Percentiles rank a stretch among this genome's conserved stretches.
phyloP scores from a whole-genome alignment of 2,113 vertebrate species.

The Erythrocercus mccallii region DNA sequence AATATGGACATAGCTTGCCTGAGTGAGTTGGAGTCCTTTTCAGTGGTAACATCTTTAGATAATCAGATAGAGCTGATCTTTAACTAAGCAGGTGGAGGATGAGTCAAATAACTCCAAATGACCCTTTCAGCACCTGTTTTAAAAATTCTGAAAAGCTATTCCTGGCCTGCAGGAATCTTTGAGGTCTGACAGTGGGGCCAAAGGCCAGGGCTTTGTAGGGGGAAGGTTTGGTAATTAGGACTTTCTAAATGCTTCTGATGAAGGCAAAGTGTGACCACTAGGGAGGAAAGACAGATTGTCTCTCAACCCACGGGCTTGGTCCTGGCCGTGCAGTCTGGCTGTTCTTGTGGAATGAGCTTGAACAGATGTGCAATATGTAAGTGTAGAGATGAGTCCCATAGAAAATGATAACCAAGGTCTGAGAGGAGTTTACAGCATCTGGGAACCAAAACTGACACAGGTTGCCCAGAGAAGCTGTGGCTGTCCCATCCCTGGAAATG shows the following conservation, averaged over 20 bases:
- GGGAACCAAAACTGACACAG: neutral
- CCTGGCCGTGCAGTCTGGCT: neutral
- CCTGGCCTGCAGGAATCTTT: neutral
- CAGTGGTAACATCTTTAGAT: neutral
- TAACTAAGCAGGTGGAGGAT: accelerated
- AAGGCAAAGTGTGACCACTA: neutral
- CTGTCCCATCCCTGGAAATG: neutral
- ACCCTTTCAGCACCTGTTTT: neutral
- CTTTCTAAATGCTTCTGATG: neutral
- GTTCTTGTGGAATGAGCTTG: neutral
- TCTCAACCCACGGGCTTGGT: neutral
- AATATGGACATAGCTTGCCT: neutral
- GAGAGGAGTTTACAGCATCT: neutral
- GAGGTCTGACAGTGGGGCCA: neutral
- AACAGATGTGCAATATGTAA: neutral
- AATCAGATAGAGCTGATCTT: neutral
- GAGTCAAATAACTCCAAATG: neutral
- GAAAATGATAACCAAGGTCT: neutral
- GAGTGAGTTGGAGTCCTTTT: neutral
- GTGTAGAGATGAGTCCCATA: neutral
- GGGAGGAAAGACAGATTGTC: neutral
- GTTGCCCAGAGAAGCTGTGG: neutral
- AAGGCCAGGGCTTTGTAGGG: neutral
- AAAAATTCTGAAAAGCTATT: neutral
- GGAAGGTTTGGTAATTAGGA: neutral